Evolutionary conservation across 2,797 vertebrate genomes (phyloP).

Genomic region (Apodemus agrarius): DNA sequence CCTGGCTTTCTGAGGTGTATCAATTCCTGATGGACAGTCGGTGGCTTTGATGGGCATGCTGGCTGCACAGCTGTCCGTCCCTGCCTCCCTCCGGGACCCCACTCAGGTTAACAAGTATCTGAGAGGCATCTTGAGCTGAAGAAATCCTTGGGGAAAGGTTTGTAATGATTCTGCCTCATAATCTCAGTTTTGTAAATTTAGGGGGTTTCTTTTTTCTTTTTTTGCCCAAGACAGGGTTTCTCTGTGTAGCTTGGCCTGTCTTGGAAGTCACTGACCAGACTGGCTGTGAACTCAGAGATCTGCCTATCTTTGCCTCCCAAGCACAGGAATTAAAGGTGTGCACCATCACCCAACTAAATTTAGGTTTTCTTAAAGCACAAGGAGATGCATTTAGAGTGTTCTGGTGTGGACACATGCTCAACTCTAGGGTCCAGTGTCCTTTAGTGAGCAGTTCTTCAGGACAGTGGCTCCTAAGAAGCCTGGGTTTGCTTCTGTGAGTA

Average conservation of each 20-base stretch:
- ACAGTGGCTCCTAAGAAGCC: not conserved
- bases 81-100: not conserved
- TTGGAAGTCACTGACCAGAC: not conserved
- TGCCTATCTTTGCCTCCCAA: not conserved
- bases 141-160: not conserved
- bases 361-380: conserved; percentile 15
- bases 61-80: not conserved
- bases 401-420: not conserved
- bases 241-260: not conserved
- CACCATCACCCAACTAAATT: not conserved
- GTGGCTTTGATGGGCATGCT: not conserved
- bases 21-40: not conserved
- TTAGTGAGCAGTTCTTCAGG: not conserved
- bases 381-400: not conserved
- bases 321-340: not conserved
- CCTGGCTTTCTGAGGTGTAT: conserved; percentile 33
- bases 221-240: not conserved
- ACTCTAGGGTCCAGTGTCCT: not conserved
- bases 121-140: not conserved
- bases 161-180: not conserved
- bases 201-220: too few relatives aligned
- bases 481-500: not conserved
- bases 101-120: not conserved
- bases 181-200: conserved; percentile 13
- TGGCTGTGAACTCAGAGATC: not conserved